These are phyloP conservation scores for Trachelus iudaicus DNA, from an alignment of 2,888 invertebrate genomes.

Conservation along the genomic window DNA sequence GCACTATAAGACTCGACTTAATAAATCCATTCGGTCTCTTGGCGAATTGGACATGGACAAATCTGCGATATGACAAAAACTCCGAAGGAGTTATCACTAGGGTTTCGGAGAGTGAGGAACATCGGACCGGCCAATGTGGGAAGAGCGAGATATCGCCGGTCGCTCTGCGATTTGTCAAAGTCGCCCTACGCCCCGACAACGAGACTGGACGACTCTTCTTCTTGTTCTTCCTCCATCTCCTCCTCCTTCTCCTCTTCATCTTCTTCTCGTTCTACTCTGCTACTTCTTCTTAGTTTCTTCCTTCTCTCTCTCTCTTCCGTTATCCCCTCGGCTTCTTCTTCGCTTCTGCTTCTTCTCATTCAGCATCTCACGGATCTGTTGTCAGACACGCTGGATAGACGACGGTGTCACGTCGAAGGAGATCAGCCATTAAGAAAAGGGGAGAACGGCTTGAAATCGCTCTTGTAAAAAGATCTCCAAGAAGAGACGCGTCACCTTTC, in stretches of 20 bases:
- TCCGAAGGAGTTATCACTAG: slow-evolving; percentile 26
- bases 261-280: neutral
- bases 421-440: neutral
- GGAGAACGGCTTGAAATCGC: neutral
- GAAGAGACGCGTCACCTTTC: neutral
- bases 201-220: neutral
- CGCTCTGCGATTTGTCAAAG: slow-evolving; percentile 62
- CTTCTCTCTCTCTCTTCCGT: neutral
- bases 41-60: slow-evolving; percentile 19
- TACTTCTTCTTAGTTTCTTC: neutral
- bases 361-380: neutral
- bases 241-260: neutral
- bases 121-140: slow-evolving; percentile 12
- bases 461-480: neutral
- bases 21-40: slow-evolving; percentile 24
- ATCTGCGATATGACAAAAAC: slow-evolving; percentile 20
- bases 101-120: slow-evolving; percentile 2
- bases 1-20: slow-evolving; percentile 19
- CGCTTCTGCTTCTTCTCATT: neutral
- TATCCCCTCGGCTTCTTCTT: neutral
- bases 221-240: neutral
- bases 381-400: neutral
- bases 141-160: slow-evolving; percentile 20
- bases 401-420: neutral
- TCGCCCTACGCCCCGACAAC: slow-evolving; percentile 28